Evolutionary conservation across 2,888 invertebrate genomes (phyloP).

Genomic region (Herminia tarsipennalis): DNA sequence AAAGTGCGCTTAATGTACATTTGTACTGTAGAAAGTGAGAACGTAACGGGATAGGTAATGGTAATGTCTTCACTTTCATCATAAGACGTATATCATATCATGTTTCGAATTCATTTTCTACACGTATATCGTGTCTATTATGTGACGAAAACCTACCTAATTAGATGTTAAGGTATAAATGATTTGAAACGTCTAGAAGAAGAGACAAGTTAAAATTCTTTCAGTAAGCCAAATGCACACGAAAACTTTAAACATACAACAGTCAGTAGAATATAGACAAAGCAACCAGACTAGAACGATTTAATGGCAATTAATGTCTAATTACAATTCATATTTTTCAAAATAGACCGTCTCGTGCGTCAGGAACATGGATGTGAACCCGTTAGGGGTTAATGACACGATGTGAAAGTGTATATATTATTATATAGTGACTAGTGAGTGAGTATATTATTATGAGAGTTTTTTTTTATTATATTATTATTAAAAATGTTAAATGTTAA

Average conservation of each 20-base stretch:
- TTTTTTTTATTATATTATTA: no score
- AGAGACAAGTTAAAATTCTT: no score
- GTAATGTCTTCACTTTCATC: conserved; percentile 39
- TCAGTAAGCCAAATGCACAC: no score
- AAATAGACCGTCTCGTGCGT: conserved; percentile 1
- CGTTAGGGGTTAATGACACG: conserved; percentile 1
- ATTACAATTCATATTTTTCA: conserved; percentile 15
- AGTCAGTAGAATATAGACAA: conserved; percentile 5
- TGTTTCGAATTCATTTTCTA: conserved; percentile 8
- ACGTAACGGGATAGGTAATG: conserved; percentile 22
- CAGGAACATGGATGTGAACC: conserved; percentile 3
- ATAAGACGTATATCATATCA: conserved; percentile 18
- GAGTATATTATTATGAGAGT: not conserved
- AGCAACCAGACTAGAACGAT: conserved; percentile 35
- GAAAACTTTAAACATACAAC: no score
- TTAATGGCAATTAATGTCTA: conserved; percentile 24
- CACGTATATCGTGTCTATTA: not conserved
- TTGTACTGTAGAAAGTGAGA: conserved; percentile 50
- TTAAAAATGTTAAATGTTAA: no score
- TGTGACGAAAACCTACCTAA: not conserved
- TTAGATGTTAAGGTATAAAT: no score
- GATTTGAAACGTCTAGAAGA: no score
- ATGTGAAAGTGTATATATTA: conserved; percentile 23
- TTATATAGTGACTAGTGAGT: not conserved
- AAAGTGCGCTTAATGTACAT: conserved; percentile 20